phyloP scores from a whole-genome alignment of 2,888 invertebrate genomes.

The Cosmopolites sordidus region DNA sequence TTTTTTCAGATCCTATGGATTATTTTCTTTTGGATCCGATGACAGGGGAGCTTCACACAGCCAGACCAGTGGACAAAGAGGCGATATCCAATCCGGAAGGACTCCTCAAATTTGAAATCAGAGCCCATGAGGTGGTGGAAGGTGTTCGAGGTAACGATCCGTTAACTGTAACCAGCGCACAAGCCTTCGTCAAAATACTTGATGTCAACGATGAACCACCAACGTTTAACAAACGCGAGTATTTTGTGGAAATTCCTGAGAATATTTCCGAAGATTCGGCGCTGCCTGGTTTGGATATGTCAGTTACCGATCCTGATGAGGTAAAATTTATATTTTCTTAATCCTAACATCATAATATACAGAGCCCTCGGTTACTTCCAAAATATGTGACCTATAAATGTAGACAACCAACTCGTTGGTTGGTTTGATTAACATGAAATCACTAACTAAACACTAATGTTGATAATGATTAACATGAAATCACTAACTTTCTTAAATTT shows the following conservation, averaged over 20 bases:
- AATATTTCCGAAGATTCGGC: slow-evolving; percentile 78
- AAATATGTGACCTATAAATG: too few species aligned
- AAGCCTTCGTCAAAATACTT: slow-evolving; percentile 76
- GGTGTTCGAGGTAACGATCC: slow-evolving; percentile 65
- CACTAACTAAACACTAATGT: too few species aligned
- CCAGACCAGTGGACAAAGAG: slow-evolving; percentile 80
- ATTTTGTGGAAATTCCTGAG: slow-evolving; percentile 75
- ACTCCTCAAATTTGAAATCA: slow-evolving; percentile 69
- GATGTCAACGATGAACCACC: slow-evolving; percentile 90
- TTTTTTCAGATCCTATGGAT: slow-evolving; percentile 73
- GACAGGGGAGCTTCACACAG: slow-evolving; percentile 78
- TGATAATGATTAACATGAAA: too few species aligned
- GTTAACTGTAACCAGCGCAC: slow-evolving; percentile 64
- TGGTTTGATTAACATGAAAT: too few species aligned
- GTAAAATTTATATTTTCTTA: slow-evolving; percentile 53
- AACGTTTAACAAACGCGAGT: slow-evolving; percentile 75
- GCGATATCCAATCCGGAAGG: slow-evolving; percentile 75
- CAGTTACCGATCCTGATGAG: slow-evolving; percentile 80
- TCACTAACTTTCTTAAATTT: too few species aligned
- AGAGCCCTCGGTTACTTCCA: too few species aligned
- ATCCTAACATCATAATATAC: too few species aligned
- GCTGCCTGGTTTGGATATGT: slow-evolving; percentile 77
- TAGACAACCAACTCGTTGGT: too few species aligned
- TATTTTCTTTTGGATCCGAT: slow-evolving; percentile 77
- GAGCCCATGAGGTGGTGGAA: slow-evolving; percentile 70